These are phyloP conservation scores for Reinhardtius hippoglossoides DNA, from an alignment of 2,113 vertebrate species.

Conservation along the genomic window DNA sequence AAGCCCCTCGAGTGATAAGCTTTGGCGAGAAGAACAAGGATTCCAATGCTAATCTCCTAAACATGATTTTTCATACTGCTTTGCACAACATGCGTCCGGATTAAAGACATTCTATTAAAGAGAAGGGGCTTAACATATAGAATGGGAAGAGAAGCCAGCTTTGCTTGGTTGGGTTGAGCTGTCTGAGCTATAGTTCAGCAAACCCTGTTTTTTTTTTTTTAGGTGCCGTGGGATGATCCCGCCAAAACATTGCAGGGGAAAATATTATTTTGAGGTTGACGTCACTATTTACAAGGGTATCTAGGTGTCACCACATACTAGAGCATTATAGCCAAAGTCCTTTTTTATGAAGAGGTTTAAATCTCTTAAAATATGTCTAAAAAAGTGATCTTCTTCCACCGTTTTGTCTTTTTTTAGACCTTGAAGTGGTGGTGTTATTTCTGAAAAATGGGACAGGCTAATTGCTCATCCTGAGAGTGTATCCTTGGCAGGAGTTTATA, in stretches of 20 bases:
- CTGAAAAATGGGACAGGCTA: conserved; percentile 52
- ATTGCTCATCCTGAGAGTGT: conserved; percentile 37
- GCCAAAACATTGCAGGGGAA: not conserved
- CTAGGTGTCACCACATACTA: not conserved
- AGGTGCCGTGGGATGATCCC: conserved; percentile 55
- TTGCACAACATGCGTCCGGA: conserved; percentile 76
- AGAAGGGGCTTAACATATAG: conserved; percentile 74
- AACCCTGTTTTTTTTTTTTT: conserved; percentile 23
- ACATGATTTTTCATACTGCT: conserved; percentile 82
- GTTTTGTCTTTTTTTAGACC: not conserved
- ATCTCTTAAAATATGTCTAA: too few relatives aligned
- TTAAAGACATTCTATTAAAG: conserved; percentile 83
- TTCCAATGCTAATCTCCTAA: conserved; percentile 79
- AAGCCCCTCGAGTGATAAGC: conserved; percentile 74
- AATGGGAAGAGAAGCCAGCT: conserved; percentile 64
- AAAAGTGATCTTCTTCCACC: not conserved
- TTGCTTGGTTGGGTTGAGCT: conserved; percentile 64
- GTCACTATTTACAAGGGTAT: conserved; percentile 8
- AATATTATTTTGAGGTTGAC: conserved; percentile 30
- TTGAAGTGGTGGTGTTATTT: conserved; percentile 14
- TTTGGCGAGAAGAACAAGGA: conserved; percentile 65
- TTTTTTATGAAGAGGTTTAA: not conserved
- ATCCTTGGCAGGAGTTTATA: conserved; percentile 27
- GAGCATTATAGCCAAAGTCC: not conserved
- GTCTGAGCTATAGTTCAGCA: conserved; percentile 69